Conservation (phyloP, 2,797 vertebrate genomes). For the Gambusia yucatana region DNA sequence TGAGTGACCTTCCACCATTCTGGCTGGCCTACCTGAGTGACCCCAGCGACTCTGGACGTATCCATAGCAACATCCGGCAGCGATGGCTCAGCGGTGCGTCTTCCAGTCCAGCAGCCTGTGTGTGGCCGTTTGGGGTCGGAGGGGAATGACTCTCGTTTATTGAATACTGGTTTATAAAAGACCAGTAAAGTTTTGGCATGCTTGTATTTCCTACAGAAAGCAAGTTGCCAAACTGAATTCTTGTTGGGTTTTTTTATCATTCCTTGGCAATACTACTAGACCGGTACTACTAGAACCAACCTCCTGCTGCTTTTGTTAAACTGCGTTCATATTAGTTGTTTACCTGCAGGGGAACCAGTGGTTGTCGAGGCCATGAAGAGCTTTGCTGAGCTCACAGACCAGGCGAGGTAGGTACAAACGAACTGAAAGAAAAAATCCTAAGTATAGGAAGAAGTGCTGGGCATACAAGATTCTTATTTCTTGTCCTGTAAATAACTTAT, state of each 20-base stretch:
- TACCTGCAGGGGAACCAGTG: conserved; percentile 76
- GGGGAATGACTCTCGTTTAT: background rate
- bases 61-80: conserved; percentile 86
- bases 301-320: background rate
- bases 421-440: background rate
- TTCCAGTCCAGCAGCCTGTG: background rate
- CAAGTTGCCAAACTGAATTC: background rate
- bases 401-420: conserved; percentile 75
- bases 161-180: background rate
- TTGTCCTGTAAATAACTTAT: background rate
- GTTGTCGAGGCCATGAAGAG: conserved; percentile 84
- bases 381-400: conserved; percentile 85
- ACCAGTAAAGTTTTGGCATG: background rate
- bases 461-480: background rate
- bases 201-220: background rate
- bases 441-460: background rate
- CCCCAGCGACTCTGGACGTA: conserved; percentile 87
- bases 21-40: conserved; percentile 87
- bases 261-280: background rate
- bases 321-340: background rate
- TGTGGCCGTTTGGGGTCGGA: background rate
- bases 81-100: conserved; percentile 83
- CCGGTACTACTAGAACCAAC: background rate
- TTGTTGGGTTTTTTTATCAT: background rate
- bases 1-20: conserved; percentile 75